phyloP scores from a whole-genome alignment of 2,888 invertebrate species.

The Lasius platythorax region DNA sequence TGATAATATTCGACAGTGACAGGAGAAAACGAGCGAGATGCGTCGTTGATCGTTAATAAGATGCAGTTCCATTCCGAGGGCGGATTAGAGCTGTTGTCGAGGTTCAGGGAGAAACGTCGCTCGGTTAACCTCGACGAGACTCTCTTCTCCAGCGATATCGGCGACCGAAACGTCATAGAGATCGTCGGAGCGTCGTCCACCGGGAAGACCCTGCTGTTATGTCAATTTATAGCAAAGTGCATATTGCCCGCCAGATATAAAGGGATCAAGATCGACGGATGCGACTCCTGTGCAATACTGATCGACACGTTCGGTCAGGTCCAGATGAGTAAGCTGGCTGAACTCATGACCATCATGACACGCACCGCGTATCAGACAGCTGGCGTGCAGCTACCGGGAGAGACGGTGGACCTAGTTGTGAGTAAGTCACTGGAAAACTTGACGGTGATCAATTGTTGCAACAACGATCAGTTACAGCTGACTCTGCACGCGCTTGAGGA shows the following conservation, averaged over 20 bases:
- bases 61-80: slow-evolving; percentile 86
- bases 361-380: slow-evolving; percentile 70
- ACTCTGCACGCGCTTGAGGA: slow-evolving; percentile 84
- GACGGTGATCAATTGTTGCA: slow-evolving; percentile 84
- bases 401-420: slow-evolving; percentile 75
- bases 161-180: slow-evolving; percentile 86
- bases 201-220: slow-evolving; percentile 86
- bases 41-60: neutral
- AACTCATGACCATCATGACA: slow-evolving; percentile 82
- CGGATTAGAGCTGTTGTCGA: slow-evolving; percentile 88
- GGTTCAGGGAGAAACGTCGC: slow-evolving; percentile 86
- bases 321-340: slow-evolving; percentile 82
- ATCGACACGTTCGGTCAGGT: slow-evolving; percentile 87
- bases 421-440: slow-evolving; percentile 82
- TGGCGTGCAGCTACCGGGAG: slow-evolving; percentile 39
- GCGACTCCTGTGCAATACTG: slow-evolving; percentile 85
- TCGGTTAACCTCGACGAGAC: slow-evolving; percentile 86
- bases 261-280: slow-evolving; percentile 83
- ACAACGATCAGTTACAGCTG: slow-evolving; percentile 82
- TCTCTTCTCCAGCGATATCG: slow-evolving; percentile 86
- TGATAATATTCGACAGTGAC: neutral
- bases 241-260: slow-evolving; percentile 84
- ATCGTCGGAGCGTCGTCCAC: slow-evolving; percentile 85
- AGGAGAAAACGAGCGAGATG: neutral
- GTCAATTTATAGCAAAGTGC: slow-evolving; percentile 86